These are phyloP conservation scores for Drosophila santomea DNA, from an alignment of 1,140 invertebrate genomes.

Conservation along the genomic window DNA sequence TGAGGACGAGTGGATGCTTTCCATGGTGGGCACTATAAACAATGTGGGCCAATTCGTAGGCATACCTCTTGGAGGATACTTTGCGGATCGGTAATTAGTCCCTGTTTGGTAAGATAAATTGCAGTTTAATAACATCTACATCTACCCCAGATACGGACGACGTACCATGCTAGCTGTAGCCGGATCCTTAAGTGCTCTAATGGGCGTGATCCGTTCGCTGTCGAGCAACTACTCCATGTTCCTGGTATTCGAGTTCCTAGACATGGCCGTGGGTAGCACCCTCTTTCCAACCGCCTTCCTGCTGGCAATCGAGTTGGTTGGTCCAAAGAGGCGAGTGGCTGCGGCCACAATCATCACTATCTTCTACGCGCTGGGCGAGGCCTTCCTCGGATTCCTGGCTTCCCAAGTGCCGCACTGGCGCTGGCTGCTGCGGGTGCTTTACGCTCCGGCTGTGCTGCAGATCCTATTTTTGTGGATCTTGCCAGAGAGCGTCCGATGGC, in stretches of 20 bases:
- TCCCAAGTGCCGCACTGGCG: conserved; percentile 90
- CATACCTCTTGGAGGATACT: conserved; percentile 88
- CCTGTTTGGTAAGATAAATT: no score
- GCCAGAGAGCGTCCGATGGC: conserved; percentile 90
- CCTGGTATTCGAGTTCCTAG: conserved; percentile 88
- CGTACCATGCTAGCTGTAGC: conserved; percentile 87
- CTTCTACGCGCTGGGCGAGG: conserved; percentile 90
- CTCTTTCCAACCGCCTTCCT: conserved; percentile 88
- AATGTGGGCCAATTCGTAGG: conserved; percentile 90
- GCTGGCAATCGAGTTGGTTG: conserved; percentile 91
- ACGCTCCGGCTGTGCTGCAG: conserved; percentile 88
- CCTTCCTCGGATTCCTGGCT: conserved; percentile 88
- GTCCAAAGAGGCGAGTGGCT: conserved; percentile 90
- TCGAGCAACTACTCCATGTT: conserved; percentile 88
- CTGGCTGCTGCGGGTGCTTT: conserved; percentile 88
- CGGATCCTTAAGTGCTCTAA: conserved; percentile 86
- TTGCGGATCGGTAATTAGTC: conserved; percentile 88
- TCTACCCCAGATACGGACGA: conserved; percentile 86
- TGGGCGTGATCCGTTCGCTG: conserved; percentile 88
- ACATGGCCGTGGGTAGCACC: conserved; percentile 87
- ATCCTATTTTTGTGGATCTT: conserved; percentile 87
- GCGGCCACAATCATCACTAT: conserved; percentile 90
- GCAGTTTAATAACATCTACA: not conserved
- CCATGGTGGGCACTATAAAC: conserved; percentile 90
- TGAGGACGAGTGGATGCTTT: conserved; percentile 88